Evolutionary conservation across 2,113 vertebrate species (phyloP), one percentile per base, ranked within the genome.

Genomic region (Ciconia boyciana): DNA sequence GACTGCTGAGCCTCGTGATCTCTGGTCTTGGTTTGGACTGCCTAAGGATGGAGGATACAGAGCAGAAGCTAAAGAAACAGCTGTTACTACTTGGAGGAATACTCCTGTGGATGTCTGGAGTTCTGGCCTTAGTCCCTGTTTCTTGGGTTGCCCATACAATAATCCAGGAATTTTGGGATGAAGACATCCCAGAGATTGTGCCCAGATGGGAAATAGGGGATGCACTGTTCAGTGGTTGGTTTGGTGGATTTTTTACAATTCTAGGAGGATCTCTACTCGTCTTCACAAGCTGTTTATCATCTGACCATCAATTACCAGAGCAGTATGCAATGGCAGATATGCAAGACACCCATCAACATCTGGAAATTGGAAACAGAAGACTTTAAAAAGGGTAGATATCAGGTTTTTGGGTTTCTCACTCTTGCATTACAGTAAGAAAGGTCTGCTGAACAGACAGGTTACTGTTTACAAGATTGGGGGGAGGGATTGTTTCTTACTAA

Each of bases 141-240:
- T 98, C 98, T 41, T 90, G 98, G 54, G 97, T 98, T 94, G 98
- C 98, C 44, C 98, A 98, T 72, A 92, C 88, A 8, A 98, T 98
- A 18, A 97, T 98, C 57, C 97, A 98, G 91, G 98, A 98, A 36
- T 98, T 98, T 94, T 98, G 98, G 97, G 96, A 99, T 34, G 93
- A 98, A 25, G 94, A 93, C 61, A 96, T 97, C 44, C 98, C 98
- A 28, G 98, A 99, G 14, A 97, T 98, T 84, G 97, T 99, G 96
- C 98, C 98, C 14, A 97, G 98, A 87, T 98, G 98, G 98, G 98
- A 99, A 97, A 97, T 96, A 11, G 97, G 98, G 41, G 98, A 98
- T 92, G 98, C 97, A 5, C 96, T 98, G 90, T 99, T 99, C 86
- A 98, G 97, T 11, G 98, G 98, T 19, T 98, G 95, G 98, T 98